Evolutionary conservation across 1,140 invertebrate species (phyloP).

Genomic region (Zophobas morio): DNA sequence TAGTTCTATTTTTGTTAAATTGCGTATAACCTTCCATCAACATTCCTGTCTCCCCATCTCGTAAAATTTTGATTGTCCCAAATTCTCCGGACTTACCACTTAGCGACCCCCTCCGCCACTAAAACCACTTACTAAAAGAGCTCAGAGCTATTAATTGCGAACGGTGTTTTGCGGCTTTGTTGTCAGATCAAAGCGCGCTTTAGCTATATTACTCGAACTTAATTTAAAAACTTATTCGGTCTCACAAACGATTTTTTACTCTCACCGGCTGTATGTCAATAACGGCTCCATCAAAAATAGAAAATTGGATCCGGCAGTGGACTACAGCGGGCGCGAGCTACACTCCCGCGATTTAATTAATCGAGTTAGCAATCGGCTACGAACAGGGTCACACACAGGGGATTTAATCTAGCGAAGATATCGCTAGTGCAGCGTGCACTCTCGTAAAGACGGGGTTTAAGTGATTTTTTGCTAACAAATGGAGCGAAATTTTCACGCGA

Average conservation of each 20-base stretch:
- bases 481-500: too few species aligned
- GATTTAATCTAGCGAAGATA: slow-evolving; percentile 7
- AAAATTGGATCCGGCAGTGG: neutral
- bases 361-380: neutral
- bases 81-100: slow-evolving; percentile 1
- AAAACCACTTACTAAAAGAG: neutral
- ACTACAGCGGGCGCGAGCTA: neutral
- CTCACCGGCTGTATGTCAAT: neutral
- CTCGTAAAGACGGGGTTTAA: too few species aligned
- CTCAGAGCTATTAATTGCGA: slow-evolving; percentile 34
- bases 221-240: slow-evolving; percentile 4
- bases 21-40: too few species aligned
- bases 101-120: neutral
- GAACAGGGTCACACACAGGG: slow-evolving; percentile 10
- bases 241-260: neutral
- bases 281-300: slow-evolving; percentile 7
- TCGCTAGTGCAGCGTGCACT: too few species aligned
- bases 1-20: too few species aligned
- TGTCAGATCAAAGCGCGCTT: slow-evolving; percentile 23
- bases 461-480: too few species aligned
- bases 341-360: slow-evolving; percentile 8
- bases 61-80: neutral
- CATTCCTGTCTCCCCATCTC: too few species aligned
- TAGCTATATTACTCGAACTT: neutral
- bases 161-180: slow-evolving; percentile 24